Conservation (phyloP, 2,888 invertebrate species). For the Ophion slaviceki region DNA sequence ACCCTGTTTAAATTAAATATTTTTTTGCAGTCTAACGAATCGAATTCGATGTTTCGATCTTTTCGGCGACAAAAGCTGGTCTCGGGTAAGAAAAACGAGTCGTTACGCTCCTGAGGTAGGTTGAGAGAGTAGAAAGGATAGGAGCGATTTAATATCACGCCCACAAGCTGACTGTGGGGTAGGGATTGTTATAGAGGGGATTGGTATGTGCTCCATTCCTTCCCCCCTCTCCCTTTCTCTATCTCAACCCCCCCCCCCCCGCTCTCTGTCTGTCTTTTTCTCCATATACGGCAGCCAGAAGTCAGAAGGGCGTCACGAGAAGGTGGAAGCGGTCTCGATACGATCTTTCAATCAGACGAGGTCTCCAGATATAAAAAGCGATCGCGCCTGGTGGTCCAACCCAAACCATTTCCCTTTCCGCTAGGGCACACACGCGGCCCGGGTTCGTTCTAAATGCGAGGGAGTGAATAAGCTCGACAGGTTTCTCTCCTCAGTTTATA, state of each 20-base stretch:
- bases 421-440: constrained; percentile 25
- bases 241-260: background rate
- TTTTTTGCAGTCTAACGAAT: background rate
- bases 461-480: constrained; percentile 43
- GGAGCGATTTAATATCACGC: constrained; percentile 83
- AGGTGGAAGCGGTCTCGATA: background rate
- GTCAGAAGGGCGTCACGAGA: background rate
- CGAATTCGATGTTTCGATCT: constrained; percentile 44
- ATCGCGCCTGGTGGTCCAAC: constrained; percentile 42
- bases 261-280: background rate
- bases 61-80: constrained; percentile 43
- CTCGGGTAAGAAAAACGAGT: constrained; percentile 36
- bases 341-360: background rate
- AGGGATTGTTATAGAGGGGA: constrained; percentile 19
- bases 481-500: constrained; percentile 8
- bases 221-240: constrained; percentile 14
- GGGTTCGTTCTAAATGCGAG: constrained; percentile 44
- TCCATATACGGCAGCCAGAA: background rate
- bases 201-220: constrained; percentile 12
- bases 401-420: constrained; percentile 32
- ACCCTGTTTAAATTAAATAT: no score
- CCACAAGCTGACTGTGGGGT: constrained; percentile 70
- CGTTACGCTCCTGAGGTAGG: constrained; percentile 64
- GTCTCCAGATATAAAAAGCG: background rate
- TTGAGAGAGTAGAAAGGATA: constrained; percentile 70